phyloP scores from a whole-genome alignment of 2,113 vertebrate species.

The Lophotis ruficrista region DNA sequence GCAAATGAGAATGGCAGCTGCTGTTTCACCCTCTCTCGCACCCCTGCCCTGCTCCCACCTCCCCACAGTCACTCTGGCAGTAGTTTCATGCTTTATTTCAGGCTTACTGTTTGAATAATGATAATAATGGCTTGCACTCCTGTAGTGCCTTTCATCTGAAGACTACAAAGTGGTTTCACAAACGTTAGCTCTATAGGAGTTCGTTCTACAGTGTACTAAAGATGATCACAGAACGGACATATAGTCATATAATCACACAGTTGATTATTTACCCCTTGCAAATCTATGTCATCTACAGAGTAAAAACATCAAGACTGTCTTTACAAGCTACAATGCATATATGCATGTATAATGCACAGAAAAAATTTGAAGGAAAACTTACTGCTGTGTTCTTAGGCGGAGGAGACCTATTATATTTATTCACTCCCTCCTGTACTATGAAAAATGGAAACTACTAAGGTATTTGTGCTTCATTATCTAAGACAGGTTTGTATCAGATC shows the following conservation, averaged over 20 bases:
- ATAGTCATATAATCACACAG: background rate
- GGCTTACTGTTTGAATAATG: slow-evolving; percentile 53
- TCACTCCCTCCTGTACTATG: background rate
- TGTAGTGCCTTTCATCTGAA: slow-evolving; percentile 50
- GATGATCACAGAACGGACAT: background rate
- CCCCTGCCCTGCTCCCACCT: slow-evolving; percentile 40
- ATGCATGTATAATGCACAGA: background rate
- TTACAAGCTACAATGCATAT: background rate
- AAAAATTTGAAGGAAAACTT: background rate
- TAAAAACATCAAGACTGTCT: background rate
- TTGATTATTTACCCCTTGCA: slow-evolving; percentile 38
- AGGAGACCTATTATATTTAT: background rate
- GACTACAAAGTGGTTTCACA: slow-evolving; percentile 50
- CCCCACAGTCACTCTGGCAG: slow-evolving; percentile 24
- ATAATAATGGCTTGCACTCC: slow-evolving; percentile 42
- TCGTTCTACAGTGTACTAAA: background rate
- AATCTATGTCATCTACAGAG: background rate
- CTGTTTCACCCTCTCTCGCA: slow-evolving; percentile 20
- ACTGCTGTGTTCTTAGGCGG: background rate
- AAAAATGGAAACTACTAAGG: background rate
- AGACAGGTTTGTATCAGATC: background rate
- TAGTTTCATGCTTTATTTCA: slow-evolving; percentile 59
- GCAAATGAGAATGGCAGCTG: slow-evolving; percentile 53
- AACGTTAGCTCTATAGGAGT: slow-evolving; percentile 24
- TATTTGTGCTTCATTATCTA: background rate